These are phyloP conservation scores for Spheniscus humboldti DNA, from an alignment of 2,797 vertebrate genomes.

Conservation along the genomic window DNA sequence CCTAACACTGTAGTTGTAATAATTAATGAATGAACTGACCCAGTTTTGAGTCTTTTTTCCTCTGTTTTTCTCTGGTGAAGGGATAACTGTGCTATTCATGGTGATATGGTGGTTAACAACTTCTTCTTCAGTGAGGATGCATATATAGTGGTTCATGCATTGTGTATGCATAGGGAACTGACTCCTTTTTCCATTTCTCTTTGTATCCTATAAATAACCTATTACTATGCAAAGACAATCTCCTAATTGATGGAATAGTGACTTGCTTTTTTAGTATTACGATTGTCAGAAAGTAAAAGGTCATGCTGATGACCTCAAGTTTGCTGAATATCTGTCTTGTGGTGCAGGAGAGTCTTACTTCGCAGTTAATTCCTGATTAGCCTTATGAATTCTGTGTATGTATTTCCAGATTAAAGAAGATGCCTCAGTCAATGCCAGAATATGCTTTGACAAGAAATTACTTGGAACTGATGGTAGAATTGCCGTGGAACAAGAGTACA, in stretches of 20 bases:
- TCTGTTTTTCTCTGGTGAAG: not conserved
- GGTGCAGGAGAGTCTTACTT: not conserved
- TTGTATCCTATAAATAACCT: not conserved
- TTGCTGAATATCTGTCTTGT: not conserved
- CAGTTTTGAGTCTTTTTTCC: not conserved
- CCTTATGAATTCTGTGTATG: not conserved
- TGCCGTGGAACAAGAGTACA: conserved; percentile 94
- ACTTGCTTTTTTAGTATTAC: not conserved
- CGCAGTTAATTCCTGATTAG: not conserved
- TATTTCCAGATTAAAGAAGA: conserved; percentile 89
- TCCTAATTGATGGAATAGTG: not conserved
- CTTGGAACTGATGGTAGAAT: conserved; percentile 94
- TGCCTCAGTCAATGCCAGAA: conserved; percentile 98
- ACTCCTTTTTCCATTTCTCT: not conserved
- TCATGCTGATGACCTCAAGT: not conserved
- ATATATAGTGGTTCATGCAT: not conserved
- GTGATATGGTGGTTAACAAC: not conserved
- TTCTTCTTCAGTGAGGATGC: not conserved
- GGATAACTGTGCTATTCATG: not conserved
- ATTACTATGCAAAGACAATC: not conserved
- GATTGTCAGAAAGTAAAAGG: not conserved
- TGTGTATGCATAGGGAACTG: not conserved
- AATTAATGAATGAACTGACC: not conserved
- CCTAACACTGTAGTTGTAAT: not conserved
- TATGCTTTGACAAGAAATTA: conserved; percentile 95